phyloP scores from a whole-genome alignment of 2,797 vertebrate species.

The Micromesistius poutassou region DNA sequence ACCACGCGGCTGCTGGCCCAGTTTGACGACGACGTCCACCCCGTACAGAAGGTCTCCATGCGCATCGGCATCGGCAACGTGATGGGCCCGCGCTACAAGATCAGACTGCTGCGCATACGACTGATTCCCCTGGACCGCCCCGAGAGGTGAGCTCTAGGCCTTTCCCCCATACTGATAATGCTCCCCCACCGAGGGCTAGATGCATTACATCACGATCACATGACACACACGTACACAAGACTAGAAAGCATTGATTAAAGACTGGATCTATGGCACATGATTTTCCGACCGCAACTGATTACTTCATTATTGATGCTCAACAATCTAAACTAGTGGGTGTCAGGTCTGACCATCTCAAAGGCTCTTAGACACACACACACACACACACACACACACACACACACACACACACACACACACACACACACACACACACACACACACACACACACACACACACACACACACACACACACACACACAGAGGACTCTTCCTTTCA shows the following conservation, averaged over 20 bases:
- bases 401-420: no score
- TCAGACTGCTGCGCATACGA: slow-evolving; percentile 68
- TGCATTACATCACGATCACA: not conserved
- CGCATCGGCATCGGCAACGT: slow-evolving; percentile 73
- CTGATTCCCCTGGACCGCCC: slow-evolving; percentile 68
- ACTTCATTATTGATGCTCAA: no score
- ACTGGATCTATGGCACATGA: no score
- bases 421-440: no score
- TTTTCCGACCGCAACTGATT: no score
- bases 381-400: no score
- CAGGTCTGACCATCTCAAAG: not conserved
- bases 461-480: no score
- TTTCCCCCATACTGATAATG: no score
- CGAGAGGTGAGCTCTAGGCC: slow-evolving; percentile 55
- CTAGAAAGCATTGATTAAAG: not conserved
- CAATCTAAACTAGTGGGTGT: not conserved
- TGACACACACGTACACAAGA: not conserved
- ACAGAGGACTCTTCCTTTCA: not conserved
- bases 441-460: no score
- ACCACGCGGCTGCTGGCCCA: slow-evolving; percentile 74
- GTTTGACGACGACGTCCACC: slow-evolving; percentile 73
- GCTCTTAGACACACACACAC: not conserved
- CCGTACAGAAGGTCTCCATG: slow-evolving; percentile 75
- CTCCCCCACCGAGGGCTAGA: no score
- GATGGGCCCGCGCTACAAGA: slow-evolving; percentile 77